A percentile compares a stretch with the other conserved stretches of the same genome.
Evolutionary conservation across 2,888 invertebrate genomes (phyloP).

Genomic region (Drosophila borealis): DNA sequence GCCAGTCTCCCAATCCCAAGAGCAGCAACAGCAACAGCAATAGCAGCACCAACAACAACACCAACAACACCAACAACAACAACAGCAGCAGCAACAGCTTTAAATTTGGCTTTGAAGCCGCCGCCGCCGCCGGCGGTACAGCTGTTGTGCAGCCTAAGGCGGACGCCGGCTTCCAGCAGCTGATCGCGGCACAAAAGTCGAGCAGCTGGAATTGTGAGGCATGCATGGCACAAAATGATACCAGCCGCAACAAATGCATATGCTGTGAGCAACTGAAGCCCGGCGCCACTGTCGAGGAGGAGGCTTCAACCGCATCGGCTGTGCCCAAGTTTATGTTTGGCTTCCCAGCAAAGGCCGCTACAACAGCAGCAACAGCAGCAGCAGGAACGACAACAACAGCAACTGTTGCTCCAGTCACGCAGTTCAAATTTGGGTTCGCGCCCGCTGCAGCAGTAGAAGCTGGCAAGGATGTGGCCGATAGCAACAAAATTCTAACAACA

Average conservation of each 20-base stretch:
- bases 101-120: constrained; percentile 56
- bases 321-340: constrained; percentile 83
- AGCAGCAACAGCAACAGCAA: constrained; percentile 15
- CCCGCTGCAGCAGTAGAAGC: constrained; percentile 32
- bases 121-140: background rate
- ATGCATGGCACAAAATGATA: constrained; percentile 87
- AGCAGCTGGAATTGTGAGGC: constrained; percentile 87
- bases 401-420: constrained; percentile 5
- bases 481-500: constrained; percentile 20
- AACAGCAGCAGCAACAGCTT: constrained; percentile 33
- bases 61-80: constrained; percentile 14
- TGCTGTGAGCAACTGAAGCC: constrained; percentile 87
- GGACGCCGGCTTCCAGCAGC: constrained; percentile 83
- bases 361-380: constrained; percentile 20
- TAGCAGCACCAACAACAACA: constrained; percentile 15
- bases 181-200: constrained; percentile 80
- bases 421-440: constrained; percentile 27
- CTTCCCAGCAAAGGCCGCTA: constrained; percentile 54
- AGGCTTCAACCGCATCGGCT: constrained; percentile 25
- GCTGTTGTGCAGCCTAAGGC: constrained; percentile 26
- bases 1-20: constrained; percentile 85
- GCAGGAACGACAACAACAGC: constrained; percentile 17
- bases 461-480: constrained; percentile 35
- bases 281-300: constrained; percentile 65
- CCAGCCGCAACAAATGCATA: constrained; percentile 85